Base-by-base conservation (phyloP, 37 sponge, comb jelly and placozoan genomes). In the Agelas oroides region DNA sequence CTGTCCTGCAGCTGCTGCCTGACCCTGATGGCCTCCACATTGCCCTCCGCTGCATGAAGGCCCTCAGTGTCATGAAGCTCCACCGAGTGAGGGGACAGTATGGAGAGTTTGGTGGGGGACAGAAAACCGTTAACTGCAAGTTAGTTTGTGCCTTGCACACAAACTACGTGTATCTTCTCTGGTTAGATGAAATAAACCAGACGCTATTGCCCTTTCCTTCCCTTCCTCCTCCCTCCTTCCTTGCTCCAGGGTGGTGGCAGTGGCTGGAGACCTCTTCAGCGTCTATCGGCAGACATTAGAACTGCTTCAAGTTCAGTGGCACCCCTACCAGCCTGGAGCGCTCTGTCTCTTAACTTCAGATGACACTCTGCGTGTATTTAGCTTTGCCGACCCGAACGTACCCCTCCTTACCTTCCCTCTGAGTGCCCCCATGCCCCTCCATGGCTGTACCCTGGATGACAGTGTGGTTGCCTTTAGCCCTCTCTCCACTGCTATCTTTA, bases 71-170 rank as follows among this genome's bases (percentile, higher is more conserved):
- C 23, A n/a, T 89, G 74, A 23, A 39, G 39, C 71, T 89, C n/a
- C 31, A 18, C 17, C 20, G 73, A n/a, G 40, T 16, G 15, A 38
- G 89, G 28, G 89, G 89, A 28, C 35, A 37, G 35, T 36, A 78
- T 6, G 89, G 89, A 32, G 89, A 89, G 67, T 89, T 89, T 78
- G 62, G 72, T 21, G 84, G 89, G n/a, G 89, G 84, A 32, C 13
- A 52, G 27, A 31, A 71, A 28, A 39, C 24, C 17, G 79, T 77
- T 25, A 46, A 56, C 1, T 89, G 89, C 70, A 81, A 59, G 78
- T 83, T 6, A 35, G 76, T 3, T 0, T 31, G 36, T 28, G 20
- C n/a, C 12, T 68, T 33, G 6, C 36, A 68, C 69, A 61, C 14
- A 19, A n/a, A n/a, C n/a, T 57, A 57, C 19, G 19, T 19, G 16